These are phyloP conservation scores for Aporophyla lueneburgensis DNA, from an alignment of 2,888 invertebrate species.

Conservation along the genomic window DNA sequence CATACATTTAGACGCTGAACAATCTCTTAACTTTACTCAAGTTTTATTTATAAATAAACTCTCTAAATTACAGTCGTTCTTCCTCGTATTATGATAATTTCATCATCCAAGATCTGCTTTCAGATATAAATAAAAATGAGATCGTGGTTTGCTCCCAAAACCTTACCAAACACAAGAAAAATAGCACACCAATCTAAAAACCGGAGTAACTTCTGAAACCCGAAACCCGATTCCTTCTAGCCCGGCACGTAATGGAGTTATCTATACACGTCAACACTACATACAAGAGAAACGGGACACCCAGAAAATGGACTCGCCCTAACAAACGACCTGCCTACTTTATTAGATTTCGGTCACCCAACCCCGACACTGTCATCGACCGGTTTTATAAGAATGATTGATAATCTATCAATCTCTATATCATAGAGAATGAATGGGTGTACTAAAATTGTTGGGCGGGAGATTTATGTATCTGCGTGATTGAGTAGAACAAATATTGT, in stretches of 20 bases:
- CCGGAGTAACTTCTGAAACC: slow-evolving; percentile 48
- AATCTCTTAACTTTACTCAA: too few relatives aligned
- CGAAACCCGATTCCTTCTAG: slow-evolving; percentile 53
- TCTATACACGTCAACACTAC: slow-evolving; percentile 70
- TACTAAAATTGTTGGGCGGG: slow-evolving; percentile 26
- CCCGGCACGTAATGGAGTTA: slow-evolving; percentile 67
- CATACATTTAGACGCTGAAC: too few relatives aligned
- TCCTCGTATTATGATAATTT: slow-evolving; percentile 18
- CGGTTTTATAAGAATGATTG: slow-evolving; percentile 67
- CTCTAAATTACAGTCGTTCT: background rate
- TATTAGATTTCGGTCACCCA: slow-evolving; percentile 71
- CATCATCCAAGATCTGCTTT: background rate
- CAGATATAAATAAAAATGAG: slow-evolving; percentile 8
- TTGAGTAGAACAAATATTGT: slow-evolving; percentile 48
- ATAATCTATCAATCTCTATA: slow-evolving; percentile 61
- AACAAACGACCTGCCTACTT: slow-evolving; percentile 72
- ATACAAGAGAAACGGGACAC: slow-evolving; percentile 58
- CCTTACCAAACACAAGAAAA: slow-evolving; percentile 9
- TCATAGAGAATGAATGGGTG: slow-evolving; percentile 34
- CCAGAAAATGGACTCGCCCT: slow-evolving; percentile 69
- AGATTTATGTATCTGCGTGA: slow-evolving; percentile 41
- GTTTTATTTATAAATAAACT: too few relatives aligned
- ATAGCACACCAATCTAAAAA: slow-evolving; percentile 29
- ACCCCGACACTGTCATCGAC: slow-evolving; percentile 57
- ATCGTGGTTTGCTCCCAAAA: background rate